Base-by-base conservation (phyloP, 2,797 vertebrate species). In the Artibeus lituratus region DNA sequence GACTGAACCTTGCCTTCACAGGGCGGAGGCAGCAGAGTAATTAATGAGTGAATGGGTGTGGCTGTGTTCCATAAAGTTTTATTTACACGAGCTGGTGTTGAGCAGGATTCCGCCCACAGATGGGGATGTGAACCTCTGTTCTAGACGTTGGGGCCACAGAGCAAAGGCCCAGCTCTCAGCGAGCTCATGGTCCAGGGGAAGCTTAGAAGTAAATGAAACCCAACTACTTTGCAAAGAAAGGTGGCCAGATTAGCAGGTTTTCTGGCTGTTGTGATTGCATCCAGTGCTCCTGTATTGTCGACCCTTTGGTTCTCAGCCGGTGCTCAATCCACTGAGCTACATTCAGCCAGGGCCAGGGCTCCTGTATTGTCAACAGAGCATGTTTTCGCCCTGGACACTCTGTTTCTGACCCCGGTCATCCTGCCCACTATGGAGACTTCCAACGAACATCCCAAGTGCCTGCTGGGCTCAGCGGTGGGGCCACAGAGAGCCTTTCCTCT, bases 401-500 rank as follows among this genome's bases (percentile, higher is more conserved):
- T 10, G 1, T 24, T 37, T 37, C 47, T 37, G 7, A 4, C 7
- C 7, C 3, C 32, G 47, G 0, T 7, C 37, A 4, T 16, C 10
- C 47, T 16, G 42, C 39, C 0, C 10, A 59, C 77, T 18, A 35
- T 26, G 1, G n/a, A 74, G 39, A 10, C n/a, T 18, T n/a, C 37
- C 10, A 8, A 0, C 29, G 15, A 9, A 29, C 0, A 22, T 6
- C 16, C 8, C 6, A 5, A 26, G 26, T 3, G 0, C 39, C 51
- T 5, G 21, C 42, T 5, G 49, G 44, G 78, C 24, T 37, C 59
- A 3, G 0, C 0, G 15, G 55, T 0, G 19, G 92, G 59, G 37
- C 24, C 47, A 1, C 57, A 0, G 1, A 2, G 12, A 44, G 53
- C 3, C 53, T 16, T 19, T 0, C 0, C 10, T 7, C 7, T 15